Percentiles rank a stretch among this genome's conserved stretches.
These are phyloP conservation scores for Ptilodon capucinus DNA, from an alignment of 2,888 invertebrate species.

Conservation along the genomic window DNA sequence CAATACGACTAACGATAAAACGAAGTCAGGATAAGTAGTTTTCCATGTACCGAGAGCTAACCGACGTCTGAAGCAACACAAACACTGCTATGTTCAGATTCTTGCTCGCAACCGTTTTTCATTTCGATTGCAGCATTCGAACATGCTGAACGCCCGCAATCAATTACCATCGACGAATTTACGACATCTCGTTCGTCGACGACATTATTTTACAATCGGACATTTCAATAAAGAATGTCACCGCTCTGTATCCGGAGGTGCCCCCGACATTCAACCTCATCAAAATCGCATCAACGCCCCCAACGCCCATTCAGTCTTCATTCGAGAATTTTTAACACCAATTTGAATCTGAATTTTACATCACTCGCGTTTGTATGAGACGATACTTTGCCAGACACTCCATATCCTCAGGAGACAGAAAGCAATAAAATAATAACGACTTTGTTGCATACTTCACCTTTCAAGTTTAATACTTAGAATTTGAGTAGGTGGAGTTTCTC, in stretches of 20 bases:
- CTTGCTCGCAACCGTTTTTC: conserved; percentile 43
- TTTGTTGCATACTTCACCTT: conserved; percentile 42
- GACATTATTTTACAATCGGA: conserved; percentile 48
- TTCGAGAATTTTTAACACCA: conserved; percentile 65
- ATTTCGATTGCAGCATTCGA: conserved; percentile 41
- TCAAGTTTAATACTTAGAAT: conserved; percentile 31
- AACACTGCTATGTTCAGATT: conserved; percentile 41
- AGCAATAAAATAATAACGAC: conserved; percentile 60
- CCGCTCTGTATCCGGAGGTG: conserved; percentile 34
- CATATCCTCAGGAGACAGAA: conserved; percentile 49
- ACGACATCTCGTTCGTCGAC: conserved; percentile 55
- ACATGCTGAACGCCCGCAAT: conserved; percentile 45
- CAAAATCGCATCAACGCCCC: conserved; percentile 69
- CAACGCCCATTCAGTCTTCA: conserved; percentile 55
- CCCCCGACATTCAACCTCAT: conserved; percentile 53
- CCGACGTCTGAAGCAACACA: conserved; percentile 47
- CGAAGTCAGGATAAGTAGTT: conserved; percentile 77
- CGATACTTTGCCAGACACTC: conserved; percentile 47
- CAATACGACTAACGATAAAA: conserved; percentile 73
- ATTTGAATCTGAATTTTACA: conserved; percentile 69
- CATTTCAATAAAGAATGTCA: conserved; percentile 66
- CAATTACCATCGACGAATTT: conserved; percentile 56
- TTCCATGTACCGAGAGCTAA: conserved; percentile 62
- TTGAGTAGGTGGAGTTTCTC: conserved; percentile 24
- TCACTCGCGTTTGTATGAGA: conserved; percentile 51